Evolutionary conservation across 1,140 invertebrate species (phyloP).

Genomic region (Meloidogyne hapla): DNA sequence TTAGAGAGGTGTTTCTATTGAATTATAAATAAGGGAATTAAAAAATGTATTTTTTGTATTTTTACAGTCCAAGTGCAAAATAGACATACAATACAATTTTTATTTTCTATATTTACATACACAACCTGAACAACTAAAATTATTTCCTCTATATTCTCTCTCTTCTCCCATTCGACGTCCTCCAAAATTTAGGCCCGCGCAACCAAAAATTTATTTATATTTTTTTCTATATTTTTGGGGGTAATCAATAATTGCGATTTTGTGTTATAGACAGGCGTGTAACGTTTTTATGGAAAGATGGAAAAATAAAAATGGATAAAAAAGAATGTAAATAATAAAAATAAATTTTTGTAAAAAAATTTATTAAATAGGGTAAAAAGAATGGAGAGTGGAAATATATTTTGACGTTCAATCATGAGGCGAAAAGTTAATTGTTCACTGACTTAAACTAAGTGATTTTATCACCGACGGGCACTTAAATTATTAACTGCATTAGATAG

Average conservation of each 20-base stretch:
- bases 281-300: not conserved
- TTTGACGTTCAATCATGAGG: too few relatives aligned
- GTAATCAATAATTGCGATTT: not conserved
- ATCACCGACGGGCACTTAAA: too few relatives aligned
- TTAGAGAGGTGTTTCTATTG: too few relatives aligned
- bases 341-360: not conserved
- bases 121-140: not conserved
- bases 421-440: too few relatives aligned
- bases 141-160: not conserved
- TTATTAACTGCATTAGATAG: too few relatives aligned
- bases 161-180: not conserved
- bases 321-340: not conserved
- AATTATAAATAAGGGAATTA: too few relatives aligned
- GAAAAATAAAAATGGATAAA: not conserved
- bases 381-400: too few relatives aligned
- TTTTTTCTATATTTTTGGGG: not conserved
- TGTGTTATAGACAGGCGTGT: not conserved
- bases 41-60: too few relatives aligned
- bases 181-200: not conserved
- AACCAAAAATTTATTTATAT: slow-evolving; percentile 6
- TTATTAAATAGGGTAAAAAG: not conserved
- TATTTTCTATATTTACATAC: not conserved
- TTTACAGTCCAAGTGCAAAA: too few relatives aligned
- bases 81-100: too few relatives aligned
- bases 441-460: too few relatives aligned